These are phyloP conservation scores for Diplazon laetatorius DNA, from an alignment of 2,888 invertebrate species.

Conservation along the genomic window DNA sequence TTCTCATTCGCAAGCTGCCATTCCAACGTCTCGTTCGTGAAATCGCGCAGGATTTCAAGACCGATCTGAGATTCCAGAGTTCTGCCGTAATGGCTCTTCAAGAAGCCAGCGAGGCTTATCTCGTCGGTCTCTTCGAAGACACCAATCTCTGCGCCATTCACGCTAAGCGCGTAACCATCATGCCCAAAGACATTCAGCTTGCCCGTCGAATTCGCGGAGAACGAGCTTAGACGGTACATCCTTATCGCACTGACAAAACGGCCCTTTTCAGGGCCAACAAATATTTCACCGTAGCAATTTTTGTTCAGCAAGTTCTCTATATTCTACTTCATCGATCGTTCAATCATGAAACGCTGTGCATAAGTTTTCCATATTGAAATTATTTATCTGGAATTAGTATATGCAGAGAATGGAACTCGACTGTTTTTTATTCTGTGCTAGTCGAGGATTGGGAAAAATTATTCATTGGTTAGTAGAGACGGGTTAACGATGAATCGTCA, in stretches of 20 bases:
- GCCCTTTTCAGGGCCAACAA: constrained; percentile 16
- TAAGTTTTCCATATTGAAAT: too few relatives aligned
- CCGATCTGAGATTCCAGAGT: neutral
- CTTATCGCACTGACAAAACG: neutral
- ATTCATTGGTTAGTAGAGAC: too few relatives aligned
- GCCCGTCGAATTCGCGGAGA: constrained; percentile 13
- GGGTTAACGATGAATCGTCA: too few relatives aligned
- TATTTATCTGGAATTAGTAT: too few relatives aligned
- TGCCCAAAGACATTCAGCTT: constrained; percentile 5
- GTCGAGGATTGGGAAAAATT: too few relatives aligned
- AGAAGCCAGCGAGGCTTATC: constrained; percentile 6
- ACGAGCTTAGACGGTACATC: neutral
- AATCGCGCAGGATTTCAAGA: constrained; percentile 7
- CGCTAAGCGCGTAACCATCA: constrained; percentile 1
- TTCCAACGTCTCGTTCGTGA: constrained; percentile 14
- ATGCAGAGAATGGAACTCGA: too few relatives aligned
- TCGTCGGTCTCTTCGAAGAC: neutral
- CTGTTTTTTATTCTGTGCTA: too few relatives aligned
- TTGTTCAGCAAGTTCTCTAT: too few relatives aligned
- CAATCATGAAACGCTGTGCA: too few relatives aligned
- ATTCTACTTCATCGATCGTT: too few relatives aligned
- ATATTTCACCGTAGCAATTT: neutral
- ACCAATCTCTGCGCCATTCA: constrained; percentile 1
- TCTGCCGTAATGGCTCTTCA: constrained; percentile 11
- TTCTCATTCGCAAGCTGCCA: constrained; percentile 5